Percentiles rank a stretch among this genome's conserved stretches.
These are phyloP conservation scores for Oophaga pumilio DNA, from an alignment of 2,113 vertebrate genomes.

Conservation along the genomic window DNA sequence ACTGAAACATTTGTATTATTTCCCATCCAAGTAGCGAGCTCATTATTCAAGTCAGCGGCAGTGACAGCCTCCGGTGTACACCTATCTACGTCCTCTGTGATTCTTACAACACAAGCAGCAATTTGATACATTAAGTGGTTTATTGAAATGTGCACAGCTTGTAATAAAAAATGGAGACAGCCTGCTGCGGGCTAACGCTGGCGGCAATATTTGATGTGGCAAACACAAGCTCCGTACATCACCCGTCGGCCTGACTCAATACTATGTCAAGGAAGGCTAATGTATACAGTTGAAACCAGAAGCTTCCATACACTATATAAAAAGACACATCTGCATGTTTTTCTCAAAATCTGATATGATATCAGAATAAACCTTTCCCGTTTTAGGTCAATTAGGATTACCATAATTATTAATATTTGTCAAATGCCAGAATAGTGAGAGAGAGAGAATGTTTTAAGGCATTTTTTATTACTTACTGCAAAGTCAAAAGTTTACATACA, in stretches of 20 bases:
- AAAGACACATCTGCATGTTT: no score
- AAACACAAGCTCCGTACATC: background rate
- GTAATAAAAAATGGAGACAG: constrained; percentile 32
- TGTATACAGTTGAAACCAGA: background rate
- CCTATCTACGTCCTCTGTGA: constrained; percentile 4
- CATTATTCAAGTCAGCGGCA: constrained; percentile 30
- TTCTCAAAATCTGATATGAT: no score
- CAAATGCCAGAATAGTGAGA: no score
- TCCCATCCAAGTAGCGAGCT: constrained; percentile 4
- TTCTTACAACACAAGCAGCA: constrained; percentile 28
- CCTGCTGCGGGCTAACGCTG: constrained; percentile 60
- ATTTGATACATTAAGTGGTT: constrained; percentile 47
- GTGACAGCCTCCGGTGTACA: constrained; percentile 30
- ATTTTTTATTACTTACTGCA: no score
- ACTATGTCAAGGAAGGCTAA: background rate
- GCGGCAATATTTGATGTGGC: constrained; percentile 32
- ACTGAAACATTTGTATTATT: constrained; percentile 31
- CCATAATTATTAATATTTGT: no score
- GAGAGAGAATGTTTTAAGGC: no score
- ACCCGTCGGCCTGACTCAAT: background rate
- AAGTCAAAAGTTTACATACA: no score
- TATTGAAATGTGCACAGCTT: constrained; percentile 11
- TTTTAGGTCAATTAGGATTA: no score
- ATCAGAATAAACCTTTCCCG: no score
- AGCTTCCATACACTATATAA: background rate